Percentiles rank a stretch among this genome's conserved stretches.
Conservation (phyloP, 2,888 invertebrate species). For the Anorthoa munda region DNA sequence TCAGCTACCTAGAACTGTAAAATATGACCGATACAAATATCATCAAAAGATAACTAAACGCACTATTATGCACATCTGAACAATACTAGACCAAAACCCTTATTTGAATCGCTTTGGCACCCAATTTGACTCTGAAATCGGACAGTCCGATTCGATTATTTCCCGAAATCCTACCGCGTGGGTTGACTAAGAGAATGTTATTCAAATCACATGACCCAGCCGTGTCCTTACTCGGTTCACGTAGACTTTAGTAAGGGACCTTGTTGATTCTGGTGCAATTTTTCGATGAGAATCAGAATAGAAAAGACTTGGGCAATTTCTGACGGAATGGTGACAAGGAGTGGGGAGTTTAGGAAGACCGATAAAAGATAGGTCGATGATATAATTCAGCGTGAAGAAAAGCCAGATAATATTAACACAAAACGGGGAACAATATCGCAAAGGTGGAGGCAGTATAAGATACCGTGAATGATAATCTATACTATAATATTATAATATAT, state of each 20-base stretch:
- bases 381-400: not conserved
- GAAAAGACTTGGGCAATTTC: slow-evolving; percentile 44
- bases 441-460: not conserved
- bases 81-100: slow-evolving; percentile 13
- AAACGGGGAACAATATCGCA: not conserved
- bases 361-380: not conserved
- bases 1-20: not conserved
- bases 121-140: slow-evolving; percentile 34
- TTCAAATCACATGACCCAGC: slow-evolving; percentile 43
- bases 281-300: slow-evolving; percentile 53
- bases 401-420: not conserved
- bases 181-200: slow-evolving; percentile 51
- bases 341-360: not conserved
- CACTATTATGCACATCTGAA: not conserved
- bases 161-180: slow-evolving; percentile 36
- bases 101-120: slow-evolving; percentile 28
- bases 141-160: slow-evolving; percentile 43
- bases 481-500: no score
- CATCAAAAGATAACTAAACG: not conserved
- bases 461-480: not conserved
- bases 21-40: not conserved
- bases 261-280: slow-evolving; percentile 69
- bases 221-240: slow-evolving; percentile 45
- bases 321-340: not conserved
- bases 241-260: slow-evolving; percentile 68